phyloP scores from a whole-genome alignment of 2,113 vertebrate genomes.

The Rostratula benghalensis region DNA sequence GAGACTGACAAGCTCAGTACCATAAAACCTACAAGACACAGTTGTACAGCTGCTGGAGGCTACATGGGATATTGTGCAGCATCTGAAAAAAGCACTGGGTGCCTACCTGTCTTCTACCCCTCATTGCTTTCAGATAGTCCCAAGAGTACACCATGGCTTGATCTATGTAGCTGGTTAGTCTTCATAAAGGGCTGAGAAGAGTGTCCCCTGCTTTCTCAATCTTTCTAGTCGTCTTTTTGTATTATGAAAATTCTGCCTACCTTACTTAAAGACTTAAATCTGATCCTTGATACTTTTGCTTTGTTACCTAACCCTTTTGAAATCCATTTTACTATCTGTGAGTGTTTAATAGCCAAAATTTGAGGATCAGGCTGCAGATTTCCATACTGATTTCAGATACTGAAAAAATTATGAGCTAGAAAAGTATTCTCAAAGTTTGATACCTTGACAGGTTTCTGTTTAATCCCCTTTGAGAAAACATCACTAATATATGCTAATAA shows the following conservation, averaged over 20 bases:
- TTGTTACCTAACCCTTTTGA: neutral
- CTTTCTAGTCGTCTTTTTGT: neutral
- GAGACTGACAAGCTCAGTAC: neutral
- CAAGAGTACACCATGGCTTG: neutral
- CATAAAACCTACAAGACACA: neutral
- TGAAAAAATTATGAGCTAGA: neutral
- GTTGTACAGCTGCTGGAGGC: neutral
- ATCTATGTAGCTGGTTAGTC: neutral
- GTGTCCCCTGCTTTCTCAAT: neutral
- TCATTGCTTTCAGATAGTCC: neutral
- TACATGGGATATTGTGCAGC: neutral
- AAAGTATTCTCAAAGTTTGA: neutral
- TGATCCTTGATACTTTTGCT: neutral
- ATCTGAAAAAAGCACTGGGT: neutral
- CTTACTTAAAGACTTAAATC: neutral
- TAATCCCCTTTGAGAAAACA: neutral
- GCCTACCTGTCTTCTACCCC: neutral
- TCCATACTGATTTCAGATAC: neutral
- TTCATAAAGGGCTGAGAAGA: neutral
- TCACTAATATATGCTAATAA: neutral
- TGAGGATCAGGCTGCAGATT: neutral
- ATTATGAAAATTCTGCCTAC: neutral
- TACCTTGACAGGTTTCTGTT: neutral
- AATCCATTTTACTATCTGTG: neutral
- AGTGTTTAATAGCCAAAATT: neutral